Conservation (phyloP, 2,113 vertebrate species). For the Antennarius striatus region DNA sequence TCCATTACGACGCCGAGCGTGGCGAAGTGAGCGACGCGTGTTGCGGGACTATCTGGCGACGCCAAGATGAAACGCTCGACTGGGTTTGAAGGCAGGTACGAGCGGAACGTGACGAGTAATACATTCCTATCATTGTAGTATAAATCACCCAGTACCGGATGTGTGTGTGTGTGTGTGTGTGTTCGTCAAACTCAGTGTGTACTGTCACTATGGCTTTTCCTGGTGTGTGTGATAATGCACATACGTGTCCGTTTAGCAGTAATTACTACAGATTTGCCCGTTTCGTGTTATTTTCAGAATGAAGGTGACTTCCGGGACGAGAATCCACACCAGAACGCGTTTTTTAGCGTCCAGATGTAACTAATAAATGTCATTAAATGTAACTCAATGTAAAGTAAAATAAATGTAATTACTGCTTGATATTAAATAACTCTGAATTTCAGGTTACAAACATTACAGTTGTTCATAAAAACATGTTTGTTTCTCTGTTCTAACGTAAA, state of each 20-base stretch:
- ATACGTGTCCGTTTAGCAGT: background rate
- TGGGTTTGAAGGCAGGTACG: conserved; percentile 15
- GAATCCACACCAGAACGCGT: too few species aligned
- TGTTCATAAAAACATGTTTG: too few species aligned
- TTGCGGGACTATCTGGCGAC: conserved; percentile 25
- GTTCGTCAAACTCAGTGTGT: background rate
- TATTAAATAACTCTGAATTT: too few species aligned
- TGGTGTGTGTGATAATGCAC: background rate
- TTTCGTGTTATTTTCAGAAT: background rate
- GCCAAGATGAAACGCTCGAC: conserved; percentile 22
- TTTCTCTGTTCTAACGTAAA: too few species aligned
- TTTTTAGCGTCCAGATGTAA: too few species aligned
- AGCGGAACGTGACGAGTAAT: conserved; percentile 22
- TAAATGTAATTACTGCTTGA: too few species aligned
- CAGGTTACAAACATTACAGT: too few species aligned
- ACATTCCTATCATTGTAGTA: conserved; percentile 41
- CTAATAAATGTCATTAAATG: too few species aligned
- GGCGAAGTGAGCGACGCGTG: conserved; percentile 33
- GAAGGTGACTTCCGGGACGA: too few species aligned
- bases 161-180: conserved; percentile 8
- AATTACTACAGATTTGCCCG: background rate
- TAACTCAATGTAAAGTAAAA: too few species aligned
- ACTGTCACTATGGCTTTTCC: conserved; percentile 1
- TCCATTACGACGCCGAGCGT: conserved; percentile 20
- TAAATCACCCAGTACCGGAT: conserved; percentile 35